These are phyloP conservation scores for Oppia nitens DNA, from an alignment of 1,140 invertebrate genomes.

Conservation along the genomic window DNA sequence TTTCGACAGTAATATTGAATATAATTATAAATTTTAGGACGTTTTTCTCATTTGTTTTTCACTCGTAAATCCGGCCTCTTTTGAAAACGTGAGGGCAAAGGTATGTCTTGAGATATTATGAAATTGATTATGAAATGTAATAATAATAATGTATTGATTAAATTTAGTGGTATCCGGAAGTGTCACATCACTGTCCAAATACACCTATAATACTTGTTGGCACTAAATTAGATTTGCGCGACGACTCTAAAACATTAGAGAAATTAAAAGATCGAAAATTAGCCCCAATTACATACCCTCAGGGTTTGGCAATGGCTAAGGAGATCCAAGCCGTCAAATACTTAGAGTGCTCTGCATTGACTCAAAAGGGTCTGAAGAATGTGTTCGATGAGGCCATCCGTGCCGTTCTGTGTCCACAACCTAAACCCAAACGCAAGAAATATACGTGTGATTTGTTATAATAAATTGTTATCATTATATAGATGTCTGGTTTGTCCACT, in stretches of 20 bases:
- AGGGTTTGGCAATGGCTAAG: constrained; percentile 95
- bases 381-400: constrained; percentile 44
- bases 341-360: constrained; percentile 87
- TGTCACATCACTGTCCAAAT: constrained; percentile 40
- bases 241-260: constrained; percentile 94
- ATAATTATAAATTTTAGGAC: constrained; percentile 39
- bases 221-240: constrained; percentile 63
- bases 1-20: background rate
- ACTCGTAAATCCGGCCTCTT: constrained; percentile 91
- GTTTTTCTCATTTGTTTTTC: constrained; percentile 98
- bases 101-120: background rate
- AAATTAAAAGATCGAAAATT: constrained; percentile 94
- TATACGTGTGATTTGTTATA: constrained; percentile 12
- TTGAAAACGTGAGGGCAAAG: constrained; percentile 96
- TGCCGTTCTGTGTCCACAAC: constrained; percentile 30
- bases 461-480: constrained; percentile 75
- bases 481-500: constrained; percentile 49
- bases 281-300: constrained; percentile 86
- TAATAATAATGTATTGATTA: background rate
- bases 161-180: constrained; percentile 53
- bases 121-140: background rate
- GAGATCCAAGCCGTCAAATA: constrained; percentile 95
- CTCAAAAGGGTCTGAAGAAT: constrained; percentile 98
- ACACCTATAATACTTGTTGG: constrained; percentile 44
- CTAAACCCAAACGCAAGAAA: constrained; percentile 14